These are phyloP conservation scores for Ptilorrhoa leucosticta DNA, from an alignment of 2,113 vertebrate species.

Conservation along the genomic window DNA sequence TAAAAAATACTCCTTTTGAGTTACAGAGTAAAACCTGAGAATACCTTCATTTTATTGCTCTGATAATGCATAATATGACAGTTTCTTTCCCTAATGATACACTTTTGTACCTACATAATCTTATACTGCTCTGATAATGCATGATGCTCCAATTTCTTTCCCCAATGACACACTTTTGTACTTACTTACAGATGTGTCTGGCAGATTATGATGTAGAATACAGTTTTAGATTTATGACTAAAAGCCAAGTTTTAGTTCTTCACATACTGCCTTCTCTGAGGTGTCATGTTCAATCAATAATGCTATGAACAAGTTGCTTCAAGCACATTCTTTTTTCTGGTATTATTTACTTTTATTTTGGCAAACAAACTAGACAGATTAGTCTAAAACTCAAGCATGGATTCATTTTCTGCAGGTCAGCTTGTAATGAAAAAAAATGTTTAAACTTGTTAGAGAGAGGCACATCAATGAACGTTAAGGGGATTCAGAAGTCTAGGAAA, in stretches of 20 bases:
- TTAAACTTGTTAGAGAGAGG: slow-evolving; percentile 54
- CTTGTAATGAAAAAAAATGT: slow-evolving; percentile 50
- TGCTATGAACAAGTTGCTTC: slow-evolving; percentile 51
- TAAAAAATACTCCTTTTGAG: fast-evolving
- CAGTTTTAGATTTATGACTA: slow-evolving; percentile 41
- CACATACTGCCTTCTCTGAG: slow-evolving; percentile 40
- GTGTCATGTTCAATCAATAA: slow-evolving; percentile 22
- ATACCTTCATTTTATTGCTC: not conserved
- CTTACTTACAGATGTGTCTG: not conserved
- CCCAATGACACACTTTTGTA: not conserved
- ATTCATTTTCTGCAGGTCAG: slow-evolving; percentile 58
- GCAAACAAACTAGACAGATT: slow-evolving; percentile 45
- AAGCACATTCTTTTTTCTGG: slow-evolving; percentile 52
- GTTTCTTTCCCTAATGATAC: not conserved
- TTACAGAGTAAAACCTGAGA: not conserved
- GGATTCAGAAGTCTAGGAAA: slow-evolving; percentile 63
- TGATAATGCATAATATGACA: not conserved
- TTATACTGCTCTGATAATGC: not conserved
- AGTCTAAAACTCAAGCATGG: slow-evolving; percentile 46
- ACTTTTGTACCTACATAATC: not conserved
- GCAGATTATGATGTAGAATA: slow-evolving; percentile 18
- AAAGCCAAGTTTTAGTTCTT: slow-evolving; percentile 47
- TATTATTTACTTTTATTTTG: slow-evolving; percentile 61
- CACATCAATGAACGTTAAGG: slow-evolving; percentile 60
- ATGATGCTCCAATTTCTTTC: not conserved